These are phyloP conservation scores for Callinectes sapidus DNA, from an alignment of 2,888 invertebrate genomes.

Conservation along the genomic window DNA sequence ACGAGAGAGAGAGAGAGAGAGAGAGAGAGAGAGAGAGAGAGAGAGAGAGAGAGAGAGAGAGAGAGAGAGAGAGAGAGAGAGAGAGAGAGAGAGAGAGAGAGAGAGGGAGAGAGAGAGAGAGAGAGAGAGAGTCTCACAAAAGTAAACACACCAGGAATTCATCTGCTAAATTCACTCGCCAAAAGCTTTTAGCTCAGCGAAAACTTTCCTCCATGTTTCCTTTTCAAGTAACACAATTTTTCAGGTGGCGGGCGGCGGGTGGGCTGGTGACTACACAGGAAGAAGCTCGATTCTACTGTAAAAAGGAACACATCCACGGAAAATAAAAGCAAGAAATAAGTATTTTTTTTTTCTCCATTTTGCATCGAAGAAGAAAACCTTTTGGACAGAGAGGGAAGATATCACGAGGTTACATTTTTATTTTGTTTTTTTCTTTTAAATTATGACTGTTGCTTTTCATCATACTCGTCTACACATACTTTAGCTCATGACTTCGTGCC, in stretches of 20 bases:
- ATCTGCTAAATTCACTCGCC: conserved; percentile 51
- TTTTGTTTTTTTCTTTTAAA: not conserved
- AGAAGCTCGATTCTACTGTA: not conserved
- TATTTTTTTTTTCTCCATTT: not conserved
- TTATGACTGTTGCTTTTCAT: not conserved
- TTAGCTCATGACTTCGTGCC: not conserved
- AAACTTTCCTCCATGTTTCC: conserved; percentile 45
- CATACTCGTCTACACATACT: not conserved
- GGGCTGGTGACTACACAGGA: conserved; percentile 15
- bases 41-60: conserved; percentile 24
- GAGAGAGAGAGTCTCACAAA: conserved; percentile 37
- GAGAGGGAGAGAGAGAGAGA: conserved; percentile 26
- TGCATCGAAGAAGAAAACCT: not conserved
- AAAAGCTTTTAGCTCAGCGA: conserved; percentile 51
- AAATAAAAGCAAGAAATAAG: not conserved
- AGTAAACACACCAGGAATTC: conserved; percentile 59
- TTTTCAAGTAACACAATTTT: conserved; percentile 49
- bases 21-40: too few relatives aligned
- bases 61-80: conserved; percentile 36
- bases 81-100: conserved; percentile 35
- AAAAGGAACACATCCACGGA: not conserved
- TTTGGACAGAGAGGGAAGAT: not conserved
- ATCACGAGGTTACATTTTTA: not conserved
- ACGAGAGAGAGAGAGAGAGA: not conserved
- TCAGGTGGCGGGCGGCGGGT: conserved; percentile 10